phyloP scores from a whole-genome alignment of 2,113 vertebrate species.

The Zingel zingel region DNA sequence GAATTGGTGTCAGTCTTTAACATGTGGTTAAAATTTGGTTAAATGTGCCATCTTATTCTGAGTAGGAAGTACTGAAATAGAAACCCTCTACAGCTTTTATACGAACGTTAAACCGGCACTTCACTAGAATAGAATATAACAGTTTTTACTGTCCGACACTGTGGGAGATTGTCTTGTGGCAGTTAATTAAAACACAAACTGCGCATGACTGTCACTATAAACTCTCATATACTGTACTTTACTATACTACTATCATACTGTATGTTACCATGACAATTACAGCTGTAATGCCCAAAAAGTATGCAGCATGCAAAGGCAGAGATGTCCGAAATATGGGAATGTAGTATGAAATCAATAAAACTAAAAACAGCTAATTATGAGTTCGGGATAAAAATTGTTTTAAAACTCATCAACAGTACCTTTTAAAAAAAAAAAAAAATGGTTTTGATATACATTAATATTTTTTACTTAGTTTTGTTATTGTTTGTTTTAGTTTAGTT shows the following conservation, averaged over 20 bases:
- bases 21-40: not conserved
- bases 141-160: not conserved
- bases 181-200: not conserved
- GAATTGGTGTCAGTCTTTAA: not conserved
- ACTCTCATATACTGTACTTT: not conserved
- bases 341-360: too few relatives aligned
- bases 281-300: not conserved
- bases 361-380: too few relatives aligned
- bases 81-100: not conserved
- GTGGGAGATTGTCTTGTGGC: not conserved
- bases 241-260: not conserved
- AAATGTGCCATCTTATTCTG: not conserved
- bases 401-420: too few relatives aligned
- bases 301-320: not conserved
- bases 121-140: not conserved
- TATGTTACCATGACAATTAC: not conserved
- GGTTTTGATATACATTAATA: not conserved
- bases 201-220: not conserved
- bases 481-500: not conserved
- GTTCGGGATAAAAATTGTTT: too few relatives aligned
- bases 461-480: not conserved
- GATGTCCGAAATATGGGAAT: not conserved
- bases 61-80: not conserved
- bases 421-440: too few relatives aligned
- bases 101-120: not conserved